Conservation (phyloP, 1,140 invertebrate species). For the Andrena cerasifolii region DNA sequence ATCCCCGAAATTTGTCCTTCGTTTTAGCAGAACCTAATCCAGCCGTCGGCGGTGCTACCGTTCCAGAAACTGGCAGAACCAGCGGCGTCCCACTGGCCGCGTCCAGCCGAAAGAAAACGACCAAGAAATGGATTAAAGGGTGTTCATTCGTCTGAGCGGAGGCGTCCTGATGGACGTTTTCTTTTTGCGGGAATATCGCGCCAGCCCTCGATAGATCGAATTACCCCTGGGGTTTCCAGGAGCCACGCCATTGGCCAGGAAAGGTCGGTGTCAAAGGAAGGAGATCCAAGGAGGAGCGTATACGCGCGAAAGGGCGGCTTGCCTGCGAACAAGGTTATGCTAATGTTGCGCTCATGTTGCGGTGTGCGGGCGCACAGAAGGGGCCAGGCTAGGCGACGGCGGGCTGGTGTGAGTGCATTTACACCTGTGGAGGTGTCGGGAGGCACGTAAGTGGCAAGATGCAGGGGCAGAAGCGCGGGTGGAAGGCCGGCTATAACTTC, state of each 20-base stretch:
- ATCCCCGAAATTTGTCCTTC: conserved; percentile 64
- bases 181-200: conserved; percentile 48
- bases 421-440: background rate
- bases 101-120: conserved; percentile 40
- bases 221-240: conserved; percentile 64
- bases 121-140: conserved; percentile 32
- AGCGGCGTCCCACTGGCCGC: too few species aligned
- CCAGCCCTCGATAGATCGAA: conserved; percentile 63
- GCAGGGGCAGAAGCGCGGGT: conserved; percentile 9
- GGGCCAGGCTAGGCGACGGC: background rate
- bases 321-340: conserved; percentile 72
- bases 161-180: background rate
- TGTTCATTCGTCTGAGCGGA: conserved; percentile 47
- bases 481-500: conserved; percentile 61
- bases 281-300: conserved; percentile 57
- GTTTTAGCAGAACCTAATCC: conserved; percentile 65
- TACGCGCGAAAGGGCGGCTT: conserved; percentile 55
- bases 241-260: conserved; percentile 60
- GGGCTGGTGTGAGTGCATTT: background rate
- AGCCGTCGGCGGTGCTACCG: conserved; percentile 63
- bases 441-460: conserved; percentile 32
- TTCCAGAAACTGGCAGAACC: conserved; percentile 34
- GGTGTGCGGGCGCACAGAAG: conserved; percentile 21
- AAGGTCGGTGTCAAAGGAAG: conserved; percentile 61
- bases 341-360: conserved; percentile 61